Evolutionary conservation across 2,113 vertebrate species (phyloP).

Genomic region (Notarius quadriscutis): DNA sequence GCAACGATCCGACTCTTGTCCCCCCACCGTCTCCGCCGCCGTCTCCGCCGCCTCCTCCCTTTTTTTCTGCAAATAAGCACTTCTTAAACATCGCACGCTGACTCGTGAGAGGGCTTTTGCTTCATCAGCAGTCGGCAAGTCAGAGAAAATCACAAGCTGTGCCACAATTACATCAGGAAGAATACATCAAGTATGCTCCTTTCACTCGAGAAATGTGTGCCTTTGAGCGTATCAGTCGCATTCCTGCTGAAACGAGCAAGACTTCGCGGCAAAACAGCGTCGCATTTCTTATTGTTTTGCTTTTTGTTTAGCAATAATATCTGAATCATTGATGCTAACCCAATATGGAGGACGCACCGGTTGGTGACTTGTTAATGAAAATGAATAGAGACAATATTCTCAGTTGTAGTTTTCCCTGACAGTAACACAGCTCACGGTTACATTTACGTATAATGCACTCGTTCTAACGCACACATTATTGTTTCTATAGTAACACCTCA

Average conservation of each 20-base stretch:
- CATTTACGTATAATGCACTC: not conserved
- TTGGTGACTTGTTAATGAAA: not conserved
- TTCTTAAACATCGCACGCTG: conserved; percentile 42
- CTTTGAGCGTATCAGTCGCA: conserved; percentile 3
- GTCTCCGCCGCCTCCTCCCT: not conserved
- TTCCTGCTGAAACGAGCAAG: conserved; percentile 22
- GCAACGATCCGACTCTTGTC: not conserved
- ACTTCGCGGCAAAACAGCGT: not conserved
- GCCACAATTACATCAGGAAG: conserved; percentile 52
- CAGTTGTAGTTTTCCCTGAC: not conserved
- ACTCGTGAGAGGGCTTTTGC: conserved; percentile 48
- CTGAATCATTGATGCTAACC: not conserved
- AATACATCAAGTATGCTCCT: conserved; percentile 45
- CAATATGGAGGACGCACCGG: not conserved
- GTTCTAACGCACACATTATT: not conserved
- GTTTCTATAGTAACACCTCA: not conserved
- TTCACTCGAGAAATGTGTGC: not conserved
- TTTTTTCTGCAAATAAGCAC: conserved; percentile 36
- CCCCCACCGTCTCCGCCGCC: not conserved
- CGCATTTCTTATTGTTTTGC: not conserved
- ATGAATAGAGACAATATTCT: not conserved
- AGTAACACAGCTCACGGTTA: not conserved
- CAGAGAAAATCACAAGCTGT: conserved; percentile 51
- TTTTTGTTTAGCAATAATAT: not conserved
- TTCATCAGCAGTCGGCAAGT: conserved; percentile 50